Conservation (phyloP, 2,113 vertebrate genomes). For the Electrona antarctica region DNA sequence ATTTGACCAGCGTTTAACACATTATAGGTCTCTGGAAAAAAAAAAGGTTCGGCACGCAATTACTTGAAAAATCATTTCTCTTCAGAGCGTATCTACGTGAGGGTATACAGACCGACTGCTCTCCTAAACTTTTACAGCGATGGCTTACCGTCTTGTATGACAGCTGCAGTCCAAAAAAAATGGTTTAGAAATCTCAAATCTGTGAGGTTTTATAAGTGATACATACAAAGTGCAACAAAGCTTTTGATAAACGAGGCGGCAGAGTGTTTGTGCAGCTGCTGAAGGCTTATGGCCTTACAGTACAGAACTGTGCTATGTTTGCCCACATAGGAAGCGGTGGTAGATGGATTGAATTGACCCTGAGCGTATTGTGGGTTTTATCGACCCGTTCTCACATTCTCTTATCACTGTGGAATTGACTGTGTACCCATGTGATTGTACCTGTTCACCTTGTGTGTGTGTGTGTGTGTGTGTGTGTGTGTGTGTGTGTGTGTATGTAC, state of each 20-base stretch:
- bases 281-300: constrained; percentile 45
- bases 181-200: neutral
- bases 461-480: neutral
- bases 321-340: constrained; percentile 35
- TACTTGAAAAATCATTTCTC: too few species aligned
- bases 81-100: too few species aligned
- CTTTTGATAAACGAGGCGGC: constrained; percentile 26
- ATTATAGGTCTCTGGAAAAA: neutral
- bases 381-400: constrained; percentile 23
- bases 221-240: constrained; percentile 1
- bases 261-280: constrained; percentile 64
- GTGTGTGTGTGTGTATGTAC: constrained; percentile 7
- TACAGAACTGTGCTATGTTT: constrained; percentile 40
- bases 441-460: neutral
- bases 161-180: neutral
- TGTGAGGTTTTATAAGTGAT: neutral
- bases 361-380: constrained; percentile 44
- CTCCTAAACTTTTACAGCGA: too few species aligned
- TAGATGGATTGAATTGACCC: constrained; percentile 31
- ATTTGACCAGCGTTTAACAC: constrained; percentile 8
- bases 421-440: constrained; percentile 9
- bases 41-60: too few species aligned
- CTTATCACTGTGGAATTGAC: constrained; percentile 31
- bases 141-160: neutral
- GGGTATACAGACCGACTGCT: too few species aligned